phyloP scores from a whole-genome alignment of 2,797 vertebrate genomes.

The Podarcis lilfordi region DNA sequence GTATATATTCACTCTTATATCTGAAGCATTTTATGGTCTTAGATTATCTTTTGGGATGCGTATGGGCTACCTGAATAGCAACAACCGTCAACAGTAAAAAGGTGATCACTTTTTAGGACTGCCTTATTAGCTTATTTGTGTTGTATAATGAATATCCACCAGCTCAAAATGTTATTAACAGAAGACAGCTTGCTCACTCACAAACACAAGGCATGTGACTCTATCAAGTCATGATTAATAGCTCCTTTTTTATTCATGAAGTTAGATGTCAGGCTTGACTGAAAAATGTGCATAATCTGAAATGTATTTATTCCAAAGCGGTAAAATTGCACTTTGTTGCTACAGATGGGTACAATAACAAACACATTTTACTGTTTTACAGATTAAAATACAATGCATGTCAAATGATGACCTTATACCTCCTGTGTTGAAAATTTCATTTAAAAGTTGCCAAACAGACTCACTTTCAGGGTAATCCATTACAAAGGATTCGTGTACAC shows the following conservation, averaged over 20 bases:
- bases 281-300: constrained; percentile 76
- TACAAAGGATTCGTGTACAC: constrained; percentile 39
- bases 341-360: constrained; percentile 68
- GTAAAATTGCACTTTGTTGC: constrained; percentile 65
- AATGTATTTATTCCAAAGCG: constrained; percentile 74
- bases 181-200: constrained; percentile 57
- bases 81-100: background rate
- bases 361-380: constrained; percentile 68
- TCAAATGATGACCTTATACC: constrained; percentile 72
- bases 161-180: constrained; percentile 64
- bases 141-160: constrained; percentile 53
- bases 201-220: constrained; percentile 65
- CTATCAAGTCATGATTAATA: constrained; percentile 73
- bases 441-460: constrained; percentile 67
- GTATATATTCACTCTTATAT: background rate
- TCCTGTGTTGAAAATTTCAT: constrained; percentile 64
- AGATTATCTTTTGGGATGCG: background rate
- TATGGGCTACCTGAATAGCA: background rate
- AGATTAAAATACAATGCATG: constrained; percentile 67
- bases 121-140: constrained; percentile 41
- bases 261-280: constrained; percentile 69
- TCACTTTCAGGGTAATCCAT: constrained; percentile 50
- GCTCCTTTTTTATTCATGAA: constrained; percentile 75
- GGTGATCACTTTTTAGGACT: background rate
- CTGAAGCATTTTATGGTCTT: background rate